phyloP scores from a whole-genome alignment of 2,113 vertebrate species.

The Labeo rohita region DNA sequence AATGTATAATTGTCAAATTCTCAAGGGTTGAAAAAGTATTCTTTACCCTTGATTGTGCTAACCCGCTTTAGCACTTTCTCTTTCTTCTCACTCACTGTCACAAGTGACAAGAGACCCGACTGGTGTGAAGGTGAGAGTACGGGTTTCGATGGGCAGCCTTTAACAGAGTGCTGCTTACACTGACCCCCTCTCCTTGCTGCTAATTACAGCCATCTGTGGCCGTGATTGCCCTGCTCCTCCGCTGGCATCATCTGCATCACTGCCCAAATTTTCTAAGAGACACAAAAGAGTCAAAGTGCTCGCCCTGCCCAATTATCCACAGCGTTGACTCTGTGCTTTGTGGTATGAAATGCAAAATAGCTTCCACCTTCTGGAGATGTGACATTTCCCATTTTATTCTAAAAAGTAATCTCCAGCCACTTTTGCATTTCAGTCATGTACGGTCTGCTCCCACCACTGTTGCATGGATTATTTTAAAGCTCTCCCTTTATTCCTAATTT shows the following conservation, averaged over 20 bases:
- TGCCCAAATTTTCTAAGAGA: constrained; percentile 5
- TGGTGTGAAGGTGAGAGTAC: background rate
- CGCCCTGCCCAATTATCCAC: constrained; percentile 13
- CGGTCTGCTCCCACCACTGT: background rate
- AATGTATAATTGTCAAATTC: background rate
- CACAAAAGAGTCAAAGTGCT: constrained; percentile 22
- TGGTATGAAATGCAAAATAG: constrained; percentile 29
- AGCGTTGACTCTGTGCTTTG: background rate
- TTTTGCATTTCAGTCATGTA: constrained; percentile 28
- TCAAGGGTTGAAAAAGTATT: background rate
- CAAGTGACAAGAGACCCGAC: background rate
- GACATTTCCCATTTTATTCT: constrained; percentile 11
- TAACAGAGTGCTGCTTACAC: constrained; percentile 1
- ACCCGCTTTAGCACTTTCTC: background rate
- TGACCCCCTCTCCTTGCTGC: constrained; percentile 8
- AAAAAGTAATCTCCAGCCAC: background rate
- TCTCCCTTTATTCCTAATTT: background rate
- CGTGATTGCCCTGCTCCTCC: background rate
- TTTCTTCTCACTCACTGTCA: background rate
- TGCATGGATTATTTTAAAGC: constrained; percentile 19
- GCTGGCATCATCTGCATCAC: background rate
- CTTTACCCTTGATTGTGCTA: background rate
- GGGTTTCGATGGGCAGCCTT: background rate
- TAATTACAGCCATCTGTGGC: constrained; percentile 42
- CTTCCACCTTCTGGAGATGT: constrained; percentile 19